phyloP scores from a whole-genome alignment of 2,113 vertebrate genomes.

The Dunckerocampus dactyliophorus region DNA sequence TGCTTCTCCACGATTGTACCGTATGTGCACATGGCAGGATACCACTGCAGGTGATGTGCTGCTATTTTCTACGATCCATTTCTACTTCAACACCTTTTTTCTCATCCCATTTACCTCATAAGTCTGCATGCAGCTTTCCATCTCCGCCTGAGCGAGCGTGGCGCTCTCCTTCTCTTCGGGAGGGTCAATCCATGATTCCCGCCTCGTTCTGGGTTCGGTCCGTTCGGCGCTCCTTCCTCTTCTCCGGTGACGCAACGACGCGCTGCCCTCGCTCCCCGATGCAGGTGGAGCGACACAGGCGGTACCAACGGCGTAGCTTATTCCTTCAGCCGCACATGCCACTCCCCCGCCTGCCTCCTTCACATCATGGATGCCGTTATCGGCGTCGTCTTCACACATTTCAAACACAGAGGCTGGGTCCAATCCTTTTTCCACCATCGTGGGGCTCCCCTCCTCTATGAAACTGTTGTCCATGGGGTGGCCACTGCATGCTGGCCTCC shows the following conservation, averaged over 20 bases:
- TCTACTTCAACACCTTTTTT: too few relatives aligned
- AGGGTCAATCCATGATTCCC: constrained; percentile 90
- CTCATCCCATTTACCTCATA: constrained; percentile 77
- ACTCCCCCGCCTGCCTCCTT: constrained; percentile 58
- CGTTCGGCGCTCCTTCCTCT: constrained; percentile 67
- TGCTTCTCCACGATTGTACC: too few relatives aligned
- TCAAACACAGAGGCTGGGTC: constrained; percentile 84
- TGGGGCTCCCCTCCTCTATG: constrained; percentile 91
- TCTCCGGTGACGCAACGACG: constrained; percentile 53
- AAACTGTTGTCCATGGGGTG: constrained; percentile 73
- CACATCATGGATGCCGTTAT: constrained; percentile 71
- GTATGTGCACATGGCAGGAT: too few relatives aligned
- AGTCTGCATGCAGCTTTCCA: constrained; percentile 96
- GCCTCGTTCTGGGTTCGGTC: constrained; percentile 66
- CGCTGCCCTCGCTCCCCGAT: constrained; percentile 41
- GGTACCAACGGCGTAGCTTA: constrained; percentile 8
- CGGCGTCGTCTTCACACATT: constrained; percentile 86
- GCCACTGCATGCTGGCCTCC: constrained; percentile 57
- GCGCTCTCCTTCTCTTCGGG: constrained; percentile 78
- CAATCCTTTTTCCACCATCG: constrained; percentile 92
- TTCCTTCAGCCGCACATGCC: constrained; percentile 16
- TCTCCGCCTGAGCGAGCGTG: constrained; percentile 88
- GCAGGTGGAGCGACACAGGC: constrained; percentile 20
- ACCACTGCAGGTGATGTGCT: too few relatives aligned
- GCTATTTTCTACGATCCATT: too few relatives aligned